phyloP scores from a whole-genome alignment of 2,113 vertebrate genomes.

The Malurus elegans region DNA sequence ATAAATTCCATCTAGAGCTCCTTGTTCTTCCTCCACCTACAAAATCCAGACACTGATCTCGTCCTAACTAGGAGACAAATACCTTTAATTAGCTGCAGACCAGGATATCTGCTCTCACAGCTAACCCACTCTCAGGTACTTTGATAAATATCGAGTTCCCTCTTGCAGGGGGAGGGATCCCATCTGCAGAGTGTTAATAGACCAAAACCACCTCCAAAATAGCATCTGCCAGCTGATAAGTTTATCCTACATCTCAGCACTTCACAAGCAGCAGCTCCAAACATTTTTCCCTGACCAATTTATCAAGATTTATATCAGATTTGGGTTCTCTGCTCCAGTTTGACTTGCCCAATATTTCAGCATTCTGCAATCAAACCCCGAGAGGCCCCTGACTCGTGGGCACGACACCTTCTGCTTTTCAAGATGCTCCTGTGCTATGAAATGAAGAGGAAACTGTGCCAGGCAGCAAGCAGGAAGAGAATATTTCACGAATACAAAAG shows the following conservation, averaged over 20 bases:
- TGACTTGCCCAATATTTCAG: conserved; percentile 37
- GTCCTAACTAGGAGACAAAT: neutral
- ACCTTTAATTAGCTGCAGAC: neutral
- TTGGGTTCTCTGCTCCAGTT: neutral
- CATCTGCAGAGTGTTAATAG: neutral
- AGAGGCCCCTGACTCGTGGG: neutral
- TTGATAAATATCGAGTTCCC: neutral
- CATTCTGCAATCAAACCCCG: conserved; percentile 10
- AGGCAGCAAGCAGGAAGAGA: neutral
- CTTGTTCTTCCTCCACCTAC: neutral
- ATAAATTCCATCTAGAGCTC: neutral
- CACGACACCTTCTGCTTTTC: neutral
- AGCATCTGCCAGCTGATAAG: neutral
- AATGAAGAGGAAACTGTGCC: neutral
- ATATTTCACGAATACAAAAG: neutral
- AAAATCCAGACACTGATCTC: neutral
- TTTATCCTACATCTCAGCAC: neutral
- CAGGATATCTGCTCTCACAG: neutral
- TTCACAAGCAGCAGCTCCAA: neutral
- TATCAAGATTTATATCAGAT: conserved; percentile 26
- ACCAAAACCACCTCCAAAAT: neutral
- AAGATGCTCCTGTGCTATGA: neutral
- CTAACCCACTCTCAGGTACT: neutral
- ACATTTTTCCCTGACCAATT: neutral
- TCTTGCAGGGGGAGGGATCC: neutral